phyloP scores from a whole-genome alignment of 64 coral and sea anemone genomes.

The Exaiptasia diaphana region DNA sequence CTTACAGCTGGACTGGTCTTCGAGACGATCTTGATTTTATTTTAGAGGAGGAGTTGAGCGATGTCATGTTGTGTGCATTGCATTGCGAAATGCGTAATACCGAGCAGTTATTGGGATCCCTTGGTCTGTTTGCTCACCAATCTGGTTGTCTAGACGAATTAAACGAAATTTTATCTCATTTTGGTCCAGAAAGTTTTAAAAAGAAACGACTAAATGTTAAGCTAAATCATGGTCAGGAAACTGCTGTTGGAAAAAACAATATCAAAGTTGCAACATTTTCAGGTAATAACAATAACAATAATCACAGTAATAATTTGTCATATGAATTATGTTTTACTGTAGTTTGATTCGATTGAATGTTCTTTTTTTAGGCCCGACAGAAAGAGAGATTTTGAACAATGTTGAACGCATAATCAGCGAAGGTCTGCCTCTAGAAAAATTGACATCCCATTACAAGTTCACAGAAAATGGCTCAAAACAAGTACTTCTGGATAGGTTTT shows the following conservation, averaged over 20 bases:
- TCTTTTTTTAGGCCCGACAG: neutral
- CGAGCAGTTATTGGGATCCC: slow-evolving; percentile 19
- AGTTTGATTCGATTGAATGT: too few relatives aligned
- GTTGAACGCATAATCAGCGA: neutral
- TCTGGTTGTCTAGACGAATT: neutral
- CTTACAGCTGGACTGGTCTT: slow-evolving; percentile 24
- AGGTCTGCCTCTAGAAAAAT: neutral
- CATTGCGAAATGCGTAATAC: slow-evolving; percentile 37
- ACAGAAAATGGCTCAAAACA: neutral
- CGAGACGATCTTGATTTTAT: slow-evolving; percentile 53
- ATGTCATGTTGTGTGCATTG: slow-evolving; percentile 42
- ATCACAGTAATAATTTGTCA: too few relatives aligned
- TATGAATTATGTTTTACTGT: too few relatives aligned
- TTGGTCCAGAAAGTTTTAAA: slow-evolving; percentile 28
- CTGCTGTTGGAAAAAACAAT: slow-evolving; percentile 17
- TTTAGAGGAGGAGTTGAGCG: slow-evolving; percentile 47
- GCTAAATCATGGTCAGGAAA: slow-evolving; percentile 13
- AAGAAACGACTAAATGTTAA: slow-evolving; percentile 15
- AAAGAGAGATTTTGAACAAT: neutral
- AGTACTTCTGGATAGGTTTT: neutral
- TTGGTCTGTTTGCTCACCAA: slow-evolving; percentile 28
- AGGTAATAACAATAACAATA: too few relatives aligned
- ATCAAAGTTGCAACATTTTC: slow-evolving; percentile 44
- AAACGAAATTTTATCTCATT: neutral
- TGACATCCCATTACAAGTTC: neutral